These are phyloP conservation scores for Melipona quadrifasciata DNA, from an alignment of 1,140 invertebrate species.

Conservation along the genomic window DNA sequence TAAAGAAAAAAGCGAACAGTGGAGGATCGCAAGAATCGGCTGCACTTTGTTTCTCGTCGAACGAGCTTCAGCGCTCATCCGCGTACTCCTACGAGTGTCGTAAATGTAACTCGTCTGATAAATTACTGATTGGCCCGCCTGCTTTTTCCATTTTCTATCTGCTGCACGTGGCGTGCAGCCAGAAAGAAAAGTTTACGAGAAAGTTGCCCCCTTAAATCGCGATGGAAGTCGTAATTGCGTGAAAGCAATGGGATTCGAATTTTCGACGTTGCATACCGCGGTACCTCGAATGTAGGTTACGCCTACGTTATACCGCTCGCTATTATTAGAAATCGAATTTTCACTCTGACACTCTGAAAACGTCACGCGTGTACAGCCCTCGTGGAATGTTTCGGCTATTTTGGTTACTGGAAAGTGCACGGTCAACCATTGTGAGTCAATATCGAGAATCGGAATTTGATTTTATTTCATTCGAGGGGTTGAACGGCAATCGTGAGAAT, in stretches of 20 bases:
- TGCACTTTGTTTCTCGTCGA: constrained; percentile 8
- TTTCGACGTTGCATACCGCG: not conserved
- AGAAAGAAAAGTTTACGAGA: constrained; percentile 15
- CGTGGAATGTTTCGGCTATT: no score
- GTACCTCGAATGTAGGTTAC: not conserved
- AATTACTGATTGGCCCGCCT: constrained; percentile 27
- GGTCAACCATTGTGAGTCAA: no score
- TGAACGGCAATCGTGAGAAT: no score
- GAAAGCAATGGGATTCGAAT: not conserved
- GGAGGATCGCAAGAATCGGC: not conserved
- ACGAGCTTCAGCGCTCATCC: constrained; percentile 3
- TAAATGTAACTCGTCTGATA: constrained; percentile 33
- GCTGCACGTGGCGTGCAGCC: not conserved
- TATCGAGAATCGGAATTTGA: no score
- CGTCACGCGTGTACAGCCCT: no score
- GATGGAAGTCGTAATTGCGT: not conserved
- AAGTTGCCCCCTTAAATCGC: constrained; percentile 18
- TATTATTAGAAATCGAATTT: no score
- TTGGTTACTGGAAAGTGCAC: no score
- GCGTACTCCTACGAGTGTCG: constrained; percentile 3
- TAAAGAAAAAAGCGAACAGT: no score
- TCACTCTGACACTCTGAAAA: no score
- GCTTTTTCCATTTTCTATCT: not conserved
- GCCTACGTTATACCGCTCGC: no score
- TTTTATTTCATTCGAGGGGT: no score